phyloP scores from a whole-genome alignment of 2,888 invertebrate species.

The Ennomos fuscantarius region DNA sequence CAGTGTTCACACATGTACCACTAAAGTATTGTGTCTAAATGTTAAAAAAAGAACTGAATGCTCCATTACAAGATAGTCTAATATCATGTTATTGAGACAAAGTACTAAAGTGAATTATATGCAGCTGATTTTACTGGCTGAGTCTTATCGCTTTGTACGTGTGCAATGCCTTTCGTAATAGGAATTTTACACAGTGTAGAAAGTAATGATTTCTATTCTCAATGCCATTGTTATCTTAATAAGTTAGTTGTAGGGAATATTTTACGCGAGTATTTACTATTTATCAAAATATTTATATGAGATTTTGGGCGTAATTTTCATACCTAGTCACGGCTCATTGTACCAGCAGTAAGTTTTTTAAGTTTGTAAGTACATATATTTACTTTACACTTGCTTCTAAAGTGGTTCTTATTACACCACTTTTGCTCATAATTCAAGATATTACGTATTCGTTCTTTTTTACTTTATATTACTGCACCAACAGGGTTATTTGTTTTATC shows the following conservation, averaged over 20 bases:
- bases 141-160: conserved; percentile 53
- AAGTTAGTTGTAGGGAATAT: conserved; percentile 37
- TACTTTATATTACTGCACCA: too few relatives aligned
- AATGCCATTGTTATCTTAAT: conserved; percentile 70
- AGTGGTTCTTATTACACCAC: too few relatives aligned
- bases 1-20: background rate
- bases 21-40: conserved; percentile 4
- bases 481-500: too few relatives aligned
- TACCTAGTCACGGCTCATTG: too few relatives aligned
- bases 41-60: background rate
- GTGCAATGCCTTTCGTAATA: conserved; percentile 63
- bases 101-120: conserved; percentile 5
- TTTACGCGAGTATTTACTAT: conserved; percentile 12
- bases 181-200: conserved; percentile 66
- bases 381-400: too few relatives aligned
- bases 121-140: conserved; percentile 6
- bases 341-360: too few relatives aligned
- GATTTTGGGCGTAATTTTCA: too few relatives aligned
- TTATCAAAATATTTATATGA: background rate
- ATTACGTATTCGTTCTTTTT: too few relatives aligned
- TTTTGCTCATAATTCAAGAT: too few relatives aligned
- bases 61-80: background rate
- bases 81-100: conserved; percentile 10
- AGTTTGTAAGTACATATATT: too few relatives aligned
- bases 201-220: conserved; percentile 73